Base-by-base conservation (phyloP, 2,113 vertebrate species). In the Zootoca vivipara region DNA sequence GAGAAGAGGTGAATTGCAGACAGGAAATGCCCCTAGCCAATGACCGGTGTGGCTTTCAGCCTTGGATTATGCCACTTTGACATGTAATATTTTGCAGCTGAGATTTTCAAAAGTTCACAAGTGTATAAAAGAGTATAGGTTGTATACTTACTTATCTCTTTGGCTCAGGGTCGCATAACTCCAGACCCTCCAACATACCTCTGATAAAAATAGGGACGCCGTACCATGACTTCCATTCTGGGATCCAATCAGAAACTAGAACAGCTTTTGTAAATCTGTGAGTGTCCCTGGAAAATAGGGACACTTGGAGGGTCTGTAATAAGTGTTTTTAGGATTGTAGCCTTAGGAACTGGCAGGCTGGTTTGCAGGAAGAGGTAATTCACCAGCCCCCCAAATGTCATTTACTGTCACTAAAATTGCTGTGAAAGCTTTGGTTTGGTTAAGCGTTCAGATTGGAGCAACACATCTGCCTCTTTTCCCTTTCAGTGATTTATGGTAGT, bases 401-500 rank as follows among this genome's bases (percentile, higher is more conserved):
- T 83, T 83, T 83, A 56, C 62, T 77, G 33, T 83, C 74, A 77
- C 72, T 69, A 30, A 78, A 78, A 78, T 56, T 78, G 80, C 81
- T 46, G 52, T 16, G 74, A 69, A 78, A 33, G 28, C 40, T 86
- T 58, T 78, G 40, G 72, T 33, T 9, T 69, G 64, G 75, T 40
- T 15, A 86, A 87, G 2, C 7, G 12, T 89, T 91, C 84, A 85
- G 78, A 7, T 18, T 79, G 22, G 5, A 22, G 30, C 22, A 70
- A 52, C 0, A 38, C 0, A 1, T 42, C 1, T 7, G 83, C 88
- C 20, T 69, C 87, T 91, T 64, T 85, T 62, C 58, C 64, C 72
- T 46, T 15, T 74, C 74, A 5, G 15, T 89, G 8, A 72, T 89
- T 92, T 89, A 89, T 89, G 78, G 15, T 77, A 26, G 62, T 72